Evolutionary conservation across 2,888 invertebrate species (phyloP).

Genomic region (Dynastes tityus): DNA sequence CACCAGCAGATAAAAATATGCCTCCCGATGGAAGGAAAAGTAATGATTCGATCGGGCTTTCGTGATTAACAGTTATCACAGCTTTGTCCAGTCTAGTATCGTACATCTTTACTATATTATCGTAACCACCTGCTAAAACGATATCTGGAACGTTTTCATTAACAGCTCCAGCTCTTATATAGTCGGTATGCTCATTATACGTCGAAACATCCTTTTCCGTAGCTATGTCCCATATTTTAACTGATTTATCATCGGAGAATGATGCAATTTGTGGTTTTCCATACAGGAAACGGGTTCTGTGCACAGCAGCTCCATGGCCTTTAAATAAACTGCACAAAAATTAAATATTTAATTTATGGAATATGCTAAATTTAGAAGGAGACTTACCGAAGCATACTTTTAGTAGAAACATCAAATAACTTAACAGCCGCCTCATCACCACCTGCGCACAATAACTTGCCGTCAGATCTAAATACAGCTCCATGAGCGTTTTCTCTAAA

Average conservation of each 20-base stretch:
- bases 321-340: constrained; percentile 80
- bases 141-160: constrained; percentile 85
- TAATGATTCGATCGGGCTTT: constrained; percentile 90
- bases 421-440: constrained; percentile 91
- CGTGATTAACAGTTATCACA: constrained; percentile 86
- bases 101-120: constrained; percentile 89
- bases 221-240: constrained; percentile 93
- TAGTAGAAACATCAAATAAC: constrained; percentile 90
- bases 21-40: constrained; percentile 92
- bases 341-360: neutral
- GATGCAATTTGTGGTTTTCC: constrained; percentile 87
- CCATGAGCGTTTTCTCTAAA: constrained; percentile 90
- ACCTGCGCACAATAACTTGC: constrained; percentile 88
- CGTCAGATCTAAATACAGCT: constrained; percentile 87
- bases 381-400: constrained; percentile 77
- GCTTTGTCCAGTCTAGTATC: constrained; percentile 84
- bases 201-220: constrained; percentile 82
- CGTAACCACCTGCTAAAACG: constrained; percentile 90
- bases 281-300: constrained; percentile 86
- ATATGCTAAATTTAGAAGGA: neutral
- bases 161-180: constrained; percentile 87
- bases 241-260: constrained; percentile 92
- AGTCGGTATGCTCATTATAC: constrained; percentile 83
- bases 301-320: constrained; percentile 87
- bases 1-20: constrained; percentile 92